Conservation (phyloP, 1,140 invertebrate genomes). For the Trachelipus rathkii region DNA sequence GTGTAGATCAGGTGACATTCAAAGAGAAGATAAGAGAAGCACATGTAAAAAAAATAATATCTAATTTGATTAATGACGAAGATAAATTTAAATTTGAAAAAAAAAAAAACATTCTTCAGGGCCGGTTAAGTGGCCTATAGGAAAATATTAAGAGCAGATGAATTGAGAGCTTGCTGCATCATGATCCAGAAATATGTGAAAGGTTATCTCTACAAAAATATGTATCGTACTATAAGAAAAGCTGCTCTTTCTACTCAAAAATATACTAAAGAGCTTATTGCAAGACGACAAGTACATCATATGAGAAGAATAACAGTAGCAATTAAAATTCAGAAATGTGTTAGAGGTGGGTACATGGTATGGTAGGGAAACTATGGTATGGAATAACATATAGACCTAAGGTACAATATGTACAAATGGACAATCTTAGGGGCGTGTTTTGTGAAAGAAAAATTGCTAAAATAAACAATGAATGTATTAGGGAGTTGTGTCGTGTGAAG, state of each 20-base stretch:
- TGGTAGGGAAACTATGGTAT: no score
- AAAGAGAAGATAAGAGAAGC: conserved; percentile 66
- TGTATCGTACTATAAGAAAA: conserved; percentile 64
- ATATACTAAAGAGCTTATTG: conserved; percentile 69
- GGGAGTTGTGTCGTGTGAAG: no score
- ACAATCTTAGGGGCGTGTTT: no score
- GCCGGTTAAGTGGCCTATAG: conserved; percentile 97
- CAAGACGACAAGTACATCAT: conserved; percentile 64
- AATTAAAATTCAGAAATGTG: conserved; percentile 69
- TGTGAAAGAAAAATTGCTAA: no score
- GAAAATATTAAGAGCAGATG: conserved; percentile 85
- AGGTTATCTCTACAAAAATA: conserved; percentile 70
- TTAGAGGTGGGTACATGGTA: conserved; percentile 69
- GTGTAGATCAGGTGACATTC: conserved; percentile 72
- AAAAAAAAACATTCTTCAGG: conserved; percentile 95
- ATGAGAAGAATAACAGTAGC: conserved; percentile 73
- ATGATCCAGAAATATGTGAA: conserved; percentile 86
- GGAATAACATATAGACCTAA: no score
- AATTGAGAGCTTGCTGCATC: conserved; percentile 77
- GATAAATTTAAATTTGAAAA: conserved; percentile 96
- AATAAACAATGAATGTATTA: no score
- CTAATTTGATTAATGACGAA: conserved; percentile 65
- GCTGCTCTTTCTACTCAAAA: conserved; percentile 67
- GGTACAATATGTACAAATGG: no score
- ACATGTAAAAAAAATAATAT: conserved; percentile 77